Conservation (phyloP, 2,113 vertebrate genomes). For the Elgaria multicarinata region DNA sequence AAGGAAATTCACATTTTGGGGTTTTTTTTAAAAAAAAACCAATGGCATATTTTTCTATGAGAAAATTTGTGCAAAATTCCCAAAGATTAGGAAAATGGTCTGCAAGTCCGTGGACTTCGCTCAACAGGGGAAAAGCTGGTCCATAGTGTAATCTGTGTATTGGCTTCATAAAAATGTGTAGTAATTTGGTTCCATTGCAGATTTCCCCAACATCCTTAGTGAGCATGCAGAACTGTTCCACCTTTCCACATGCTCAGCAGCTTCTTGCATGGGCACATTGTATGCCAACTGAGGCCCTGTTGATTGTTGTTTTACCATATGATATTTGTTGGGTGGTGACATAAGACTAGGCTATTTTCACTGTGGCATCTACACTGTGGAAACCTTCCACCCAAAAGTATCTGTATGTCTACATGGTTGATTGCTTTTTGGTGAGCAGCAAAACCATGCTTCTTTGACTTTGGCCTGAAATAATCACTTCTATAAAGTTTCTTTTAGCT, state of each 20-base stretch:
- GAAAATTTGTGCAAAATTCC: no score
- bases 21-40: no score
- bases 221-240: background rate
- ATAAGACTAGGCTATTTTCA: background rate
- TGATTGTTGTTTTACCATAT: background rate
- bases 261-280: background rate
- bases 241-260: background rate
- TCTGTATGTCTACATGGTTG: background rate
- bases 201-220: no score
- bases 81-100: no score
- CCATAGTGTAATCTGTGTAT: no score
- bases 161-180: no score
- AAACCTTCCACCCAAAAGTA: background rate
- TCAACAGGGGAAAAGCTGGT: no score
- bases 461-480: background rate
- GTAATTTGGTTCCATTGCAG: no score
- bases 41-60: no score
- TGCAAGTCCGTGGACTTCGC: no score
- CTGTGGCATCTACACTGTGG: background rate
- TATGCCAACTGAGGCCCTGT: background rate
- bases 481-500: background rate
- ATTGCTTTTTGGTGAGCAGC: background rate
- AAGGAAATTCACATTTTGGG: no score
- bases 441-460: background rate
- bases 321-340: background rate